Base-by-base conservation (phyloP, 2,888 invertebrate genomes). In the Junonia oenone region DNA sequence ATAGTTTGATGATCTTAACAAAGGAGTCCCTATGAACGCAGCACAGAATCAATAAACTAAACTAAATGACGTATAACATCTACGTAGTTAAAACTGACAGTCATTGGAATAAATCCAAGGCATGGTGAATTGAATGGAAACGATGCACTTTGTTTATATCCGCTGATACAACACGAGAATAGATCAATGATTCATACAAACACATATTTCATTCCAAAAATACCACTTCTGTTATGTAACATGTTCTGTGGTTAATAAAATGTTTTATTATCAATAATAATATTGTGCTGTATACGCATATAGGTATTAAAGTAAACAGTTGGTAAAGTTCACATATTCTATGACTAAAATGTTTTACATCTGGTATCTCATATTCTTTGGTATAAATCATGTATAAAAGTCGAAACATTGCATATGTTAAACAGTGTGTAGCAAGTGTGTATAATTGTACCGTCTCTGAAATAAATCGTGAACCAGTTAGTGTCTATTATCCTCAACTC, bases 41-140 rank as follows among this genome's bases (percentile, higher is more conserved):
- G 19, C 9, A 19, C 14, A 9, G 37, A 37, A 37, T 19, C 11
- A 9, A n/a, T 40, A 43, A 22, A 8, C 26, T 13, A 13, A 22
- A 5, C 43, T 13, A 26, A 43, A 13, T 22, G 2, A 13, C 40
- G 19, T n/a, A 22, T 13, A 19, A 13, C 35, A 22, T 13, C 14
- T 11, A 5, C 15, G 35, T 33, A 22, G 13, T 19, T 35, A 38
- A 26, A 27, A 27, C 6, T 45, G 37, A 33, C 17, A 48, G 33
- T 17, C 43, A 11, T 51, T 61, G 55, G 58, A 56, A 53, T 55
- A 53, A 43, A 33, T 58, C 58, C 58, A 61, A 58, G n/a, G 38
- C 43, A 46, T 49, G 49, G 50, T 51, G 47, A 52, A 52, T 55
- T 40, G 46, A 55, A 49, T 52, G 45, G 43, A 50, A 53, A 46